Evolutionary conservation across 1,140 invertebrate species (phyloP).

Genomic region (Meteorus sp.): DNA sequence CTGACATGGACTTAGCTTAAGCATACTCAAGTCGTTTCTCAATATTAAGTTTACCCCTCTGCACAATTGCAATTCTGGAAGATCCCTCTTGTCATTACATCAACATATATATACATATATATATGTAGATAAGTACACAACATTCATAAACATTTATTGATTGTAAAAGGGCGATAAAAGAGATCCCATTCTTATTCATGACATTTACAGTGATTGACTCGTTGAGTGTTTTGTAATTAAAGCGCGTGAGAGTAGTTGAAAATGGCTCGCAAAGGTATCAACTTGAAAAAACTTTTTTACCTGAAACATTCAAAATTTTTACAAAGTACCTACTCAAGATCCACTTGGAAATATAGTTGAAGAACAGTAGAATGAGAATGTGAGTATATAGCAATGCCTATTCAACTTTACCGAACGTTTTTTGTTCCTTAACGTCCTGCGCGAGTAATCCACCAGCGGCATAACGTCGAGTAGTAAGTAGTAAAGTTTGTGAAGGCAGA

Average conservation of each 20-base stretch:
- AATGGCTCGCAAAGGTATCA: constrained; percentile 7
- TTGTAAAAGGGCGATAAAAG: not conserved
- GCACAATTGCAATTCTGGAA: constrained; percentile 25
- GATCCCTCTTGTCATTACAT: constrained; percentile 14
- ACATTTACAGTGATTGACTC: constrained; percentile 4
- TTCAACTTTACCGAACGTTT: constrained; percentile 15
- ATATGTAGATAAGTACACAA: not conserved
- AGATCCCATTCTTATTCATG: constrained; percentile 7
- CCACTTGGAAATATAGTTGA: constrained; percentile 5
- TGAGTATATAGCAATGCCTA: not conserved
- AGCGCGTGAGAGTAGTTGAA: not conserved
- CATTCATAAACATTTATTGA: not conserved
- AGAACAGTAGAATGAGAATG: not conserved
- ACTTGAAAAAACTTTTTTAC: not conserved
- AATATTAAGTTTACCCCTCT: constrained; percentile 35
- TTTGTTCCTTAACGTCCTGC: constrained; percentile 27
- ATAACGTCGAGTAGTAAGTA: constrained; percentile 27
- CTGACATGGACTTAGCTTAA: constrained; percentile 30
- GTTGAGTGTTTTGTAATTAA: constrained; percentile 4
- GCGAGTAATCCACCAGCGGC: constrained; percentile 29
- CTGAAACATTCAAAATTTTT: constrained; percentile 24
- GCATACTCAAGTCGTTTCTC: constrained; percentile 31
- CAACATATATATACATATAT: constrained; percentile 24
- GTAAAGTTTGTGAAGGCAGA: constrained; percentile 31
- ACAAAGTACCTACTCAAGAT: constrained; percentile 25